Evolutionary conservation across 2,113 vertebrate species (phyloP), one percentile per base, ranked within the genome.

Genomic region (Otolemur garnettii): DNA sequence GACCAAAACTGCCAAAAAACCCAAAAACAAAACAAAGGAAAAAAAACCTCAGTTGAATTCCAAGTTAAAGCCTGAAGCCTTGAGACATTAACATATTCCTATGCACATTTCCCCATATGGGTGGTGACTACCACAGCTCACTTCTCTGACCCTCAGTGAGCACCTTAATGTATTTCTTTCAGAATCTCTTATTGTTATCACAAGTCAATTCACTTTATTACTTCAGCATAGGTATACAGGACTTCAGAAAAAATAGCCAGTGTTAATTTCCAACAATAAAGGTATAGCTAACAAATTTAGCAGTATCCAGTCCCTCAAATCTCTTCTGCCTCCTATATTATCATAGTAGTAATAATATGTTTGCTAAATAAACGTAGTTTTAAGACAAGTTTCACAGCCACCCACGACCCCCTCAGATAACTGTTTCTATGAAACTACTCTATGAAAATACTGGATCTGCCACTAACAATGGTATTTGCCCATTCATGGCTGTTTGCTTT

Each of bases 191-290:
- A 28, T 68, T 87, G 88, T 13, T 64, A 87, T 28, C 71, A 81
- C 24, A 74, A 89, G 42, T 71, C 35, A 91, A 81, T 84, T 92
- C 53, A 94, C 24, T 79, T 87, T 84, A 72, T 21, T 68, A 90
- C 33, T 85, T 87, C 66, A 64, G 68, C 13, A 22, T 78, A 6
- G 7, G 22, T 24, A 66, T 2, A 64, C 3, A 91, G 18, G 72
- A 85, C 26, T 78, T 60, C 78, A 90, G 45, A 14, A 75, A 87
- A 90, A 84, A 74, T 15, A 71, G 4, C 66, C 12, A 66, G n/a
- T 69, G 84, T 81, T 89, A 85, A 91, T 62, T 72, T 85, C 21
- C 38, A 83, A 79, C 13, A 96, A 53, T 50, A 90, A 92, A 50
- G 26, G 30, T 22, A 10, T 66, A 8, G 45, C 38, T 60, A 84